These are phyloP conservation scores for Chloropsis hardwickii DNA, from an alignment of 2,113 vertebrate genomes.

Conservation along the genomic window DNA sequence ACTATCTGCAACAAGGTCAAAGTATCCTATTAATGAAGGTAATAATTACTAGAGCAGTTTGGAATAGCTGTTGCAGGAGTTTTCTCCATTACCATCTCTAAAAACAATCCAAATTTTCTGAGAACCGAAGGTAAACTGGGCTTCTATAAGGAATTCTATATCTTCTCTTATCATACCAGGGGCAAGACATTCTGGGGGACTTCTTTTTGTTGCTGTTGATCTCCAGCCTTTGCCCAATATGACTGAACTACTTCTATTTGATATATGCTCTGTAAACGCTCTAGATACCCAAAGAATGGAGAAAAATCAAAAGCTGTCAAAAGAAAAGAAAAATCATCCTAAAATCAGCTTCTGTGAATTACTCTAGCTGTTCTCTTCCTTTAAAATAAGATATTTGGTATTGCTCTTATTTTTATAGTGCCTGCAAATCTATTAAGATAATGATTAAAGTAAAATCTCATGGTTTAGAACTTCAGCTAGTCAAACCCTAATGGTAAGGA, in stretches of 20 bases:
- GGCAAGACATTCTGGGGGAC: neutral
- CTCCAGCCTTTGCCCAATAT: neutral
- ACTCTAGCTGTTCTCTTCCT: rapidly evolving
- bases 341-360: neutral
- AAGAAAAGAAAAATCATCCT: neutral
- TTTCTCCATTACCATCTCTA: neutral
- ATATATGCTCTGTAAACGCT: neutral
- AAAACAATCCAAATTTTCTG: neutral
- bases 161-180: neutral
- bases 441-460: neutral
- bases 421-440: neutral
- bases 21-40: neutral
- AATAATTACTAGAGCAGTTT: neutral
- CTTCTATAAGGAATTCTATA: neutral
- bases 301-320: neutral
- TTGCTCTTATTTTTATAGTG: neutral
- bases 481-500: neutral
- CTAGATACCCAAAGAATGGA: neutral
- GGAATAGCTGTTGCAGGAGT: neutral
- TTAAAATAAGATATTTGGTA: neutral
- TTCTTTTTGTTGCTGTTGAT: neutral
- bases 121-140: neutral
- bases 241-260: neutral
- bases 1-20: neutral
- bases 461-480: neutral